Percentiles rank a stretch among this genome's conserved stretches.
Conservation (phyloP, 2,113 vertebrate species). For the Mungos mungo region DNA sequence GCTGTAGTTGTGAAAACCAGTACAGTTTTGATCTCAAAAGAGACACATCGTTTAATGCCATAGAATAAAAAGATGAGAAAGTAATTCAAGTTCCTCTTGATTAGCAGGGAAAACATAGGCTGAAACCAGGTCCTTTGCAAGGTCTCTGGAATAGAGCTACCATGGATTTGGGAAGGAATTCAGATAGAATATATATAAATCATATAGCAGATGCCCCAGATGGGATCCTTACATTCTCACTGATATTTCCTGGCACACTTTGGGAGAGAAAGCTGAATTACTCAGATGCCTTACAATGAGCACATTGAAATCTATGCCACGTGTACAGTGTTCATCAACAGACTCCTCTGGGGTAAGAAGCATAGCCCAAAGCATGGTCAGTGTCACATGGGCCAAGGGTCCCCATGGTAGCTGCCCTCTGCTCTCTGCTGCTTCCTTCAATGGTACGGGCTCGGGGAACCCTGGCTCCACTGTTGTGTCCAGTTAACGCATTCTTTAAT, state of each 20-base stretch:
- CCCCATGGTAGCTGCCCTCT: not conserved
- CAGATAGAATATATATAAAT: not conserved
- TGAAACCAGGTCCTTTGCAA: not conserved
- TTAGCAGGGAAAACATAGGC: not conserved
- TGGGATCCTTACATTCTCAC: not conserved
- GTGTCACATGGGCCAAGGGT: not conserved
- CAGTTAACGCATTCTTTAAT: not conserved
- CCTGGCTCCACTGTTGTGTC: not conserved
- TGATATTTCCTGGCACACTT: not conserved
- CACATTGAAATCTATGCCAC: not conserved
- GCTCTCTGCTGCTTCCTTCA: not conserved
- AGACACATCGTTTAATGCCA: not conserved
- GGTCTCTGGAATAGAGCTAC: not conserved
- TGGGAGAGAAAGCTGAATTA: not conserved
- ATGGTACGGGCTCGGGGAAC: rapidly evolving
- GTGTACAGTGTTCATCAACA: not conserved
- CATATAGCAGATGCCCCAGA: not conserved
- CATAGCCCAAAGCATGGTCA: not conserved
- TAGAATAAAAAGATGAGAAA: not conserved
- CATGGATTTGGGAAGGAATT: not conserved
- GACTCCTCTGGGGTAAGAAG: not conserved
- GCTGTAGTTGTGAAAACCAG: not conserved
- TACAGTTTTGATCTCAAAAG: not conserved
- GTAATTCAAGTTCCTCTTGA: not conserved
- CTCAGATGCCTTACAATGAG: not conserved